Conservation (phyloP, 2,797 vertebrate genomes). For the Macrochelys suwanniensis region DNA sequence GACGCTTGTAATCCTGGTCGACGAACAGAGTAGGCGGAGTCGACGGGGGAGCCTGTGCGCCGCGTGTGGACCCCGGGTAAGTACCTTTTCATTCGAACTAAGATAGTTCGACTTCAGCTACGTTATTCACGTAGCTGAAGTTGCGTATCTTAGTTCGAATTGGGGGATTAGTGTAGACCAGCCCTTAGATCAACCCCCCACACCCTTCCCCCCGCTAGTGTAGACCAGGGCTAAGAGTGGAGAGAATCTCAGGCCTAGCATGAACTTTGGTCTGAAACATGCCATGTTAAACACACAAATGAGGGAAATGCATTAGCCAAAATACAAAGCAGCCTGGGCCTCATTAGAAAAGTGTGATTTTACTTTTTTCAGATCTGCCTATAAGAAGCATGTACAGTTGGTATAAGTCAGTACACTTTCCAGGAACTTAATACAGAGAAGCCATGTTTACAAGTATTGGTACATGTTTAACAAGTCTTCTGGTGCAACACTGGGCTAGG, state of each 20-base stretch:
- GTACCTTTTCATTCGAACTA: too few relatives aligned
- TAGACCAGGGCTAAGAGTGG: not conserved
- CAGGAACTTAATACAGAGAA: slow-evolving; percentile 21
- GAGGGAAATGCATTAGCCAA: not conserved
- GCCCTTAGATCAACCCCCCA: too few relatives aligned
- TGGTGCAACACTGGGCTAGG: not conserved
- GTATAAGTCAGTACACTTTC: slow-evolving; percentile 14
- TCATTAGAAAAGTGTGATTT: slow-evolving; percentile 45
- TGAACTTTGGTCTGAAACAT: not conserved
- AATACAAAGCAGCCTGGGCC: slow-evolving; percentile 29
- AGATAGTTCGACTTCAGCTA: too few relatives aligned
- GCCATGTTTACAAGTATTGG: slow-evolving; percentile 34
- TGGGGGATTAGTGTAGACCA: too few relatives aligned
- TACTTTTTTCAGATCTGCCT: slow-evolving; percentile 53
- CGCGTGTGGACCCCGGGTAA: too few relatives aligned
- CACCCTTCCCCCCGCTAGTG: too few relatives aligned
- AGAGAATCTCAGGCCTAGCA: not conserved
- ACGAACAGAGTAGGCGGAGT: too few relatives aligned
- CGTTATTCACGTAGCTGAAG: too few relatives aligned
- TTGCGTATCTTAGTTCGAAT: too few relatives aligned
- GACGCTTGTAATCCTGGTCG: too few relatives aligned
- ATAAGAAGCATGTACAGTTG: not conserved
- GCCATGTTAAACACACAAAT: not conserved
- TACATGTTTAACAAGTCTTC: not conserved
- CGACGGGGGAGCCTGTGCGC: too few relatives aligned